These are phyloP conservation scores for Papilio helenus DNA, from an alignment of 1,140 invertebrate genomes.

Conservation along the genomic window DNA sequence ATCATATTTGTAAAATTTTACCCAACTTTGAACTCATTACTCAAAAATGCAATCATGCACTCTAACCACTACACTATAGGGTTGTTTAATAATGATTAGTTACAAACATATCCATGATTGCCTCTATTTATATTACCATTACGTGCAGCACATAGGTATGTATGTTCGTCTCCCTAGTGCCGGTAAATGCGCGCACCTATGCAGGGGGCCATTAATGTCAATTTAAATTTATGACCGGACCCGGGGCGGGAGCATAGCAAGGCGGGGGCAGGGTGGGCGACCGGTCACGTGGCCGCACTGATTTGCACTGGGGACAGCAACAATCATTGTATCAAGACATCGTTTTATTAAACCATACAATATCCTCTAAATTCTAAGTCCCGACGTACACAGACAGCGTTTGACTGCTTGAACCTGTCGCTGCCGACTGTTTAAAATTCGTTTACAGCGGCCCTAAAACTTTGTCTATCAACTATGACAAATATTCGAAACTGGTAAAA, in stretches of 20 bases:
- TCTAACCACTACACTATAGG: not conserved
- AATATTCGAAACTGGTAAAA: too few species aligned
- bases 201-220: slow-evolving; percentile 56
- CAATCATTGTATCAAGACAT: slow-evolving; percentile 34
- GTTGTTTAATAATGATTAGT: not conserved
- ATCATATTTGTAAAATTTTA: not conserved
- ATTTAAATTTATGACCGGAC: slow-evolving; percentile 60
- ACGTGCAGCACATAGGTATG: slow-evolving; percentile 1
- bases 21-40: not conserved
- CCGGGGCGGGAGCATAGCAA: slow-evolving; percentile 37
- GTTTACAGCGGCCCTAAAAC: not conserved
- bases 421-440: not conserved
- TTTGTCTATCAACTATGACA: not conserved
- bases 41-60: not conserved
- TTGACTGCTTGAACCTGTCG: not conserved
- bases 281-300: slow-evolving; percentile 53
- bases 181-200: slow-evolving; percentile 43
- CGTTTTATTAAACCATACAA: not conserved
- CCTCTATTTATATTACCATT: slow-evolving; percentile 1
- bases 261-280: not conserved
- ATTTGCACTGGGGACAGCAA: slow-evolving; percentile 48
- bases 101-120: slow-evolving; percentile 3
- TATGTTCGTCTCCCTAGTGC: slow-evolving; percentile 29
- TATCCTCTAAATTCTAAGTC: slow-evolving; percentile 7
- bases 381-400: not conserved